phyloP scores from a whole-genome alignment of 2,797 vertebrate genomes.

The Schizopygopsis malacanthus region DNA sequence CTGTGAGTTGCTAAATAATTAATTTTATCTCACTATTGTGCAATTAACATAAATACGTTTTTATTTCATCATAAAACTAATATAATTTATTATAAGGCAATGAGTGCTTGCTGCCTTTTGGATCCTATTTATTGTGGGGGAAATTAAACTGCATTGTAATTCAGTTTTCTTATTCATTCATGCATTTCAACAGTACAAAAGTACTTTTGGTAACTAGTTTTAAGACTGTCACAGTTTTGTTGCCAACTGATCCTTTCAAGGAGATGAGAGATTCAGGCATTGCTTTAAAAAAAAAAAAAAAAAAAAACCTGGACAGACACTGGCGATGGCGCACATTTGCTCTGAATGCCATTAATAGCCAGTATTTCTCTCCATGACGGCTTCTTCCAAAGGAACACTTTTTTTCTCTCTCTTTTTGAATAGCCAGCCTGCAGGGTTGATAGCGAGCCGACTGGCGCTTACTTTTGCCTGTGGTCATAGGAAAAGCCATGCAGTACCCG shows the following conservation, averaged over 20 bases:
- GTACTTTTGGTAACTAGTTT: slow-evolving; percentile 69
- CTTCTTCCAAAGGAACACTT: slow-evolving; percentile 64
- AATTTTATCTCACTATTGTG: slow-evolving; percentile 52
- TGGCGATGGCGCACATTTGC: slow-evolving; percentile 50
- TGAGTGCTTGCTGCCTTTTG: slow-evolving; percentile 57
- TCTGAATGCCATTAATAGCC: slow-evolving; percentile 71
- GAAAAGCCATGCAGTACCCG: slow-evolving; percentile 75
- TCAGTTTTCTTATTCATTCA: slow-evolving; percentile 65
- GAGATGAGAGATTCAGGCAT: slow-evolving; percentile 57
- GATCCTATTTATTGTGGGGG: slow-evolving; percentile 59
- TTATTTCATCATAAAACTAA: slow-evolving; percentile 69
- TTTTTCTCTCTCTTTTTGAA: slow-evolving; percentile 63
- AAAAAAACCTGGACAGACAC: slow-evolving; percentile 18
- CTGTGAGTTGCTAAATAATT: neutral
- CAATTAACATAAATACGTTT: slow-evolving; percentile 66
- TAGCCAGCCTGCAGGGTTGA: slow-evolving; percentile 70
- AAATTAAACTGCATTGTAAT: slow-evolving; percentile 65
- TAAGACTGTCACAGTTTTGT: slow-evolving; percentile 61
- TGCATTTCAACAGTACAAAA: slow-evolving; percentile 65
- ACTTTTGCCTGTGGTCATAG: slow-evolving; percentile 72
- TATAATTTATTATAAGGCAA: slow-evolving; percentile 57
- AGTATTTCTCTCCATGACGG: slow-evolving; percentile 62
- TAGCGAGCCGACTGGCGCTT: slow-evolving; percentile 67
- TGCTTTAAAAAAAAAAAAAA: slow-evolving; percentile 3
- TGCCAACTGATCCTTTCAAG: slow-evolving; percentile 60